phyloP scores from a whole-genome alignment of 2,797 vertebrate species.

The Coreius guichenoti region DNA sequence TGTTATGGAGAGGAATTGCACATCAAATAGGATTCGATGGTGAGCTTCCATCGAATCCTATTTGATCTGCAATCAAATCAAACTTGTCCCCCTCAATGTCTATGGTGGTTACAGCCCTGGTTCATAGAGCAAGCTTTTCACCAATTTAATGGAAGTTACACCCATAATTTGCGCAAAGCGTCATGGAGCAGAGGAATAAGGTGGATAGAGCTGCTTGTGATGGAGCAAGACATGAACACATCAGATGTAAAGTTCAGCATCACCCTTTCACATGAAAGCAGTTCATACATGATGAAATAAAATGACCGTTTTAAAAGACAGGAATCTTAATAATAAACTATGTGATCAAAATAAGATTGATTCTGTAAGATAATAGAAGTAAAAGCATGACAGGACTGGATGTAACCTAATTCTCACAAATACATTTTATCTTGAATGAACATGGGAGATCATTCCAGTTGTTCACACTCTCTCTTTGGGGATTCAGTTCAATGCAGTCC shows the following conservation, averaged over 20 bases:
- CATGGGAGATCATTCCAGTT: conserved; percentile 7
- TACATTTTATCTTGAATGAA: fast-evolving
- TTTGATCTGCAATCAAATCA: too few species aligned
- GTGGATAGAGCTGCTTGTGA: background rate
- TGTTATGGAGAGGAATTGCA: too few species aligned
- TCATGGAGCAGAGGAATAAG: too few species aligned
- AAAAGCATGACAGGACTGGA: background rate
- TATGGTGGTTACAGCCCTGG: too few species aligned
- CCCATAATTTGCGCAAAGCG: too few species aligned
- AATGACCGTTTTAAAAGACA: background rate
- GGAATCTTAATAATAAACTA: too few species aligned
- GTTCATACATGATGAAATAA: background rate
- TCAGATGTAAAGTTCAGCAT: background rate
- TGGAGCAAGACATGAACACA: background rate
- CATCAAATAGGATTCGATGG: too few species aligned
- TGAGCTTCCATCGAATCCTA: too few species aligned
- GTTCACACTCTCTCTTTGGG: fast-evolving
- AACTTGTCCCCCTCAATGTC: too few species aligned
- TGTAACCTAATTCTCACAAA: background rate
- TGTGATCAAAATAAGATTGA: background rate
- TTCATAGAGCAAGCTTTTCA: too few species aligned
- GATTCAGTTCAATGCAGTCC: background rate
- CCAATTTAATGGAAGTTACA: too few species aligned
- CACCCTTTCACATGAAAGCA: background rate
- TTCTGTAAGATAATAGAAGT: too few species aligned